Percentiles rank a stretch among this genome's conserved stretches.
phyloP scores from a whole-genome alignment of 2,113 vertebrate genomes.

The Peucedramus taeniatus region DNA sequence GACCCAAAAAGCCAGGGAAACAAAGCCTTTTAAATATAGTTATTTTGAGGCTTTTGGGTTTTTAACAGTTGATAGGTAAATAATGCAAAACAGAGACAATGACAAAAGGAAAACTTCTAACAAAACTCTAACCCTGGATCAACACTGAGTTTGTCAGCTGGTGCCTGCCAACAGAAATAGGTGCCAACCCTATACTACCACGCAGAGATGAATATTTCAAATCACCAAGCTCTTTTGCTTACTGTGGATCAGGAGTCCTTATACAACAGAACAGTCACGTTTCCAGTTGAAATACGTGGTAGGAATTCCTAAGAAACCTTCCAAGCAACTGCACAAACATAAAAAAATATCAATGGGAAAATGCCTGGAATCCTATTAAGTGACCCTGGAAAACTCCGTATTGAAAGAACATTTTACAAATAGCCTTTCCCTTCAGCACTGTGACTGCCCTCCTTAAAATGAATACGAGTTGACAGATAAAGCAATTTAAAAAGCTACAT shows the following conservation, averaged over 20 bases:
- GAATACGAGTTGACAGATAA: background rate
- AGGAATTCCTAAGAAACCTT: background rate
- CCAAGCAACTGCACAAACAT: background rate
- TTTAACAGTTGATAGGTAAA: background rate
- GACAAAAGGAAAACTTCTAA: background rate
- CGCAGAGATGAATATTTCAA: background rate
- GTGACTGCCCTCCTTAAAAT: background rate
- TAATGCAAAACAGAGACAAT: background rate
- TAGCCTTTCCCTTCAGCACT: background rate
- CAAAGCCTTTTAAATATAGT: background rate
- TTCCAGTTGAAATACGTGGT: background rate
- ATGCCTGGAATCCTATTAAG: background rate
- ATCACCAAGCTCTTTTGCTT: background rate
- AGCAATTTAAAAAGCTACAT: background rate
- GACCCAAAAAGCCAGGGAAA: background rate
- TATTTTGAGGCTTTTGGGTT: background rate
- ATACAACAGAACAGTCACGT: background rate
- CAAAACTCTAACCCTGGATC: background rate
- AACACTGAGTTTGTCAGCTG: background rate
- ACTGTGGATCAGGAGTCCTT: background rate
- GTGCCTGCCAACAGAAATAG: background rate
- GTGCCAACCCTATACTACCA: background rate
- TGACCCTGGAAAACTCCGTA: background rate
- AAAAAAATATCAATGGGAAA: background rate
- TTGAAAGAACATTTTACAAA: conserved; percentile 1